Percentiles rank a stretch among this genome's conserved stretches.
These are phyloP conservation scores for Carcinoscorpius rotundicauda DNA, from an alignment of 1,140 invertebrate genomes.

Conservation along the genomic window DNA sequence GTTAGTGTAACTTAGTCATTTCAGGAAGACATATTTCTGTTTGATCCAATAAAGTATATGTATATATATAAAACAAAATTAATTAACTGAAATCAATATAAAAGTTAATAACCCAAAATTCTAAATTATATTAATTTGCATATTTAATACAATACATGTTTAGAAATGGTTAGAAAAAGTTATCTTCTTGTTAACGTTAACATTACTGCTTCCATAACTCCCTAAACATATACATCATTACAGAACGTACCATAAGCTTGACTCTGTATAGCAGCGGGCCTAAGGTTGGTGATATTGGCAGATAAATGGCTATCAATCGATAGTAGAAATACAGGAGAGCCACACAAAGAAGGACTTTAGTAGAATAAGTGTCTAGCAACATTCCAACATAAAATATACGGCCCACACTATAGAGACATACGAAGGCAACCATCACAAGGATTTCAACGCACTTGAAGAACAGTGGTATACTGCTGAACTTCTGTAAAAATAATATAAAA, in stretches of 20 bases:
- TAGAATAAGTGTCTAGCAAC: constrained; percentile 16
- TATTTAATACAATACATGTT: too few species aligned
- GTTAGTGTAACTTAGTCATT: too few species aligned
- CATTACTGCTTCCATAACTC: too few species aligned
- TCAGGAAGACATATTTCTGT: too few species aligned
- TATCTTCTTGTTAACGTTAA: too few species aligned
- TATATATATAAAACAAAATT: too few species aligned
- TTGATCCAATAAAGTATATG: too few species aligned
- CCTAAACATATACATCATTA: too few species aligned
- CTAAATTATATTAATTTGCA: too few species aligned
- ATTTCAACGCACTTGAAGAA: constrained; percentile 19
- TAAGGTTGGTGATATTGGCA: constrained; percentile 35
- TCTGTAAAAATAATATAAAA: constrained; percentile 9
- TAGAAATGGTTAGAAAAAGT: too few species aligned
- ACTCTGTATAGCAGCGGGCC: constrained; percentile 35
- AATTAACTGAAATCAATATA: too few species aligned
- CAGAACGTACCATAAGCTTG: constrained; percentile 30
- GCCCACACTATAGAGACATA: constrained; percentile 12
- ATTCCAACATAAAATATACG: constrained; percentile 9
- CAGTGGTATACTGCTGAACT: constrained; percentile 23
- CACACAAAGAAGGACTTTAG: constrained; percentile 21
- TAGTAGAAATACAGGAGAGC: constrained; percentile 35
- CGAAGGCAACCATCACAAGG: constrained; percentile 10
- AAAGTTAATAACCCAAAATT: too few species aligned
- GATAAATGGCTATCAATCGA: constrained; percentile 30